Percentiles rank a stretch among this genome's conserved stretches.
Evolutionary conservation across 1,140 invertebrate species (phyloP).

Genomic region (Ruditapes philippinarum): DNA sequence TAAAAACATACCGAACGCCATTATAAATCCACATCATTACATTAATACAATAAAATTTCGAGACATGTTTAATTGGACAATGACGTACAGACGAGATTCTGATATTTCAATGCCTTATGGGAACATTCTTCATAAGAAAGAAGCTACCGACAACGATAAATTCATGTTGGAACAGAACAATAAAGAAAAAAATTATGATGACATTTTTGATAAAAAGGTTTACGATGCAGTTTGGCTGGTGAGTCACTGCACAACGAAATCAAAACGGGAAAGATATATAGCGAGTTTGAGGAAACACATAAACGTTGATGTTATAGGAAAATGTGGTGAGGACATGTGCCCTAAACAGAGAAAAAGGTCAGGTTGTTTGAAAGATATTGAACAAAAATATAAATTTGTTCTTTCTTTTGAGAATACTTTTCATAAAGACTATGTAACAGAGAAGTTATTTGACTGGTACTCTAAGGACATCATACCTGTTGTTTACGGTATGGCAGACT

Average conservation of each 20-base stretch:
- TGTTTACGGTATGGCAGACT: slow-evolving; percentile 41
- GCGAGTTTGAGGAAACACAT: slow-evolving; percentile 88
- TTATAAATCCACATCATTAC: neutral
- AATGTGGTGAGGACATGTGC: slow-evolving; percentile 84
- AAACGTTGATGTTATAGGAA: slow-evolving; percentile 90
- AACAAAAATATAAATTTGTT: slow-evolving; percentile 78
- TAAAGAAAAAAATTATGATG: slow-evolving; percentile 35
- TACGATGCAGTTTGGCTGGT: slow-evolving; percentile 89
- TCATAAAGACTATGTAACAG: slow-evolving; percentile 97
- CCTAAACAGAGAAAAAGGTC: neutral
- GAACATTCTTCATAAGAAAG: slow-evolving; percentile 10
- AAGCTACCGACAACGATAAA: neutral
- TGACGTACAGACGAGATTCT: slow-evolving; percentile 76
- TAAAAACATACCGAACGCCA: neutral
- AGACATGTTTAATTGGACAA: slow-evolving; percentile 74
- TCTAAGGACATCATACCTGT: slow-evolving; percentile 26
- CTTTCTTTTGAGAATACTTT: slow-evolving; percentile 93
- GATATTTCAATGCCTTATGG: slow-evolving; percentile 72
- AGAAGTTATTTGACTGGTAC: slow-evolving; percentile 93
- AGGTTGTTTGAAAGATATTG: neutral
- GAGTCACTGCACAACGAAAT: slow-evolving; percentile 89
- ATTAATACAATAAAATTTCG: neutral
- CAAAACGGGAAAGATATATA: slow-evolving; percentile 88
- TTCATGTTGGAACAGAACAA: neutral
- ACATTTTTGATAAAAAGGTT: slow-evolving; percentile 72